phyloP scores from a whole-genome alignment of 1,140 invertebrate species.

The Arctopsyche grandis region DNA sequence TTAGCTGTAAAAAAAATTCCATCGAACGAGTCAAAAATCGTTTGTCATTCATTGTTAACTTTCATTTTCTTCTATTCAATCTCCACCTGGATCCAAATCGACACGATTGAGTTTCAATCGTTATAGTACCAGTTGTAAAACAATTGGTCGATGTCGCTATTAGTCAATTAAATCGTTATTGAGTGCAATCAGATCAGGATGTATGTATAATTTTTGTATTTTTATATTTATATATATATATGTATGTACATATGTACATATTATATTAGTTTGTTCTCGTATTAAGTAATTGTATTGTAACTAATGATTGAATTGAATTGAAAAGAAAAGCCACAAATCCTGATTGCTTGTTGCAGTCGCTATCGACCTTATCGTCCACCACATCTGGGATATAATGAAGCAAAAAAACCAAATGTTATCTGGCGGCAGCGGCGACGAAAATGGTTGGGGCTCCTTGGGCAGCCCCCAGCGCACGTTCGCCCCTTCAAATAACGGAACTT shows the following conservation, averaged over 20 bases:
- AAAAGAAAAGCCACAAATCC: conserved; percentile 36
- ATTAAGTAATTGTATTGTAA: not conserved
- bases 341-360: conserved; percentile 85
- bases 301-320: conserved; percentile 9
- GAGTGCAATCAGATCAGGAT: too few relatives aligned
- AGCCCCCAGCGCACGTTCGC: not conserved
- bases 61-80: too few relatives aligned
- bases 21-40: too few relatives aligned
- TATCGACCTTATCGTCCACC: conserved; percentile 98
- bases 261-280: not conserved
- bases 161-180: too few relatives aligned
- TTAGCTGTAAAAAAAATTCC: too few relatives aligned
- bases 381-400: conserved; percentile 94
- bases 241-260: not conserved
- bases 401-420: conserved; percentile 66
- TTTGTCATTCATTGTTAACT: too few relatives aligned
- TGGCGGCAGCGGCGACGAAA: conserved; percentile 45
- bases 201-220: too few relatives aligned
- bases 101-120: too few relatives aligned
- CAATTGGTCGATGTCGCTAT: too few relatives aligned
- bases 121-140: too few relatives aligned
- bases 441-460: conserved; percentile 55
- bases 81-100: too few relatives aligned
- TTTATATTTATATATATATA: not conserved
- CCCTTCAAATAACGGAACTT: not conserved